Percentiles rank a stretch among this genome's conserved stretches.
These are phyloP conservation scores for Fulmarus glacialis DNA, from an alignment of 2,113 vertebrate species.

Conservation along the genomic window DNA sequence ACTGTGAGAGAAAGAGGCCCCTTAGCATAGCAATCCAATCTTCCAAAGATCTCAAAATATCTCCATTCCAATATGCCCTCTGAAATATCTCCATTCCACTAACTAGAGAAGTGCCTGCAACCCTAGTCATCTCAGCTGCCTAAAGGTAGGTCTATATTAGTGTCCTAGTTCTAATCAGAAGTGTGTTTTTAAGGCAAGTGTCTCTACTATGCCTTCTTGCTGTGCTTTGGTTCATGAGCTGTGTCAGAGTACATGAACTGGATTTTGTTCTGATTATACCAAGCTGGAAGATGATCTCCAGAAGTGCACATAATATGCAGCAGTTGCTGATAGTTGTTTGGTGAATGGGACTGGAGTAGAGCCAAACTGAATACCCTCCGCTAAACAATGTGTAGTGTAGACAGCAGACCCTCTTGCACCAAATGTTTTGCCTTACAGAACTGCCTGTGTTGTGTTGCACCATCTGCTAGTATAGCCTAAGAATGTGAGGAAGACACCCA, in stretches of 20 bases:
- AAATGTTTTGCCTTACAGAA: neutral
- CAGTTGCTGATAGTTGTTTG: neutral
- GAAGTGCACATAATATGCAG: neutral
- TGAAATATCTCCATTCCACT: neutral
- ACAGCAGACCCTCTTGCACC: neutral
- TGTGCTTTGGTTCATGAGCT: neutral
- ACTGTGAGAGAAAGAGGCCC: neutral
- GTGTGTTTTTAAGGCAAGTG: neutral
- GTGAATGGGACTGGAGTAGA: neutral
- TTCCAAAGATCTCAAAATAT: neutral
- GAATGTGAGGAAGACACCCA: neutral
- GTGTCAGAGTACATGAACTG: neutral
- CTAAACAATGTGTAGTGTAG: rapidly evolving
- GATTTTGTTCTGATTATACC: neutral
- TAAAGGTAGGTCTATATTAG: neutral
- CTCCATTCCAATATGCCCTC: neutral
- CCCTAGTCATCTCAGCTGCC: neutral
- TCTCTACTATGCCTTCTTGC: neutral
- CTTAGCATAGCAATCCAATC: neutral
- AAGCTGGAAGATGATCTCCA: neutral
- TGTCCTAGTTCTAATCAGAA: neutral
- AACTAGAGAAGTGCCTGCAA: neutral
- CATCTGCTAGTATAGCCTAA: neutral
- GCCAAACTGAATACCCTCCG: neutral
- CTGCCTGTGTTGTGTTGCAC: neutral